Base-by-base conservation (phyloP, 2,113 vertebrate species). In the Typhlomys cinereus region DNA sequence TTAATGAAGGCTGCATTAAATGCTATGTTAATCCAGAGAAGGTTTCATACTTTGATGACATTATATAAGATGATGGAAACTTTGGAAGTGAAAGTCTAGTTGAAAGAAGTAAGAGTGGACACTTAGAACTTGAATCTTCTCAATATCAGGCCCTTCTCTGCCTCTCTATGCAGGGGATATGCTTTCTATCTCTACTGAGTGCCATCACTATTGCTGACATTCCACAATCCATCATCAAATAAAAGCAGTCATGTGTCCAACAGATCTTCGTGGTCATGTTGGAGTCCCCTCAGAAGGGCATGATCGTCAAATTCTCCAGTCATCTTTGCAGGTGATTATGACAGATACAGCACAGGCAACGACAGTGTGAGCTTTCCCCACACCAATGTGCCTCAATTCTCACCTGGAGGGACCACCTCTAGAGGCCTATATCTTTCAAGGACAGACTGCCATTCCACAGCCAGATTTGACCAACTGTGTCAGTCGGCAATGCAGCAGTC, bases 241-340 rank as follows among this genome's bases (percentile, higher is more conserved):
- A n/a, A n/a, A n/a, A n/a, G n/a, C n/a, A n/a, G n/a, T n/a, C n/a
- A n/a, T n/a, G 99, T 85, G 99, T 99, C 95, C 99, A 99, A 98
- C 99, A 99, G 98, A 99, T 99, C 98, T 99, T 99, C 96, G 98
- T 99, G 98, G 99, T 99, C 97, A 99, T 99, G 99, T 98, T 99
- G 90, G 99, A 99, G 99, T n/a, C 99, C 99, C 93, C 99, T 99
- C 88, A 92, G 99, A 99, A 99, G 98, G 99, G n/a, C n/a, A n/a
- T n/a, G n/a, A n/a, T n/a, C n/a, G 95, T 99, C 99, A 98, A 99
- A 98, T 98, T 99, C 99, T 94, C 99, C 99, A 0, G 99, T 99
- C 97, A 99, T 99, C 98, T 99, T 99, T 97, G 99, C 99, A 97
- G 99, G 99, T 92, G 99, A 99, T 98, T 99, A 50, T 44, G 44